Base-by-base conservation (phyloP, 2,888 invertebrate species). In the Agapostemon virescens region DNA sequence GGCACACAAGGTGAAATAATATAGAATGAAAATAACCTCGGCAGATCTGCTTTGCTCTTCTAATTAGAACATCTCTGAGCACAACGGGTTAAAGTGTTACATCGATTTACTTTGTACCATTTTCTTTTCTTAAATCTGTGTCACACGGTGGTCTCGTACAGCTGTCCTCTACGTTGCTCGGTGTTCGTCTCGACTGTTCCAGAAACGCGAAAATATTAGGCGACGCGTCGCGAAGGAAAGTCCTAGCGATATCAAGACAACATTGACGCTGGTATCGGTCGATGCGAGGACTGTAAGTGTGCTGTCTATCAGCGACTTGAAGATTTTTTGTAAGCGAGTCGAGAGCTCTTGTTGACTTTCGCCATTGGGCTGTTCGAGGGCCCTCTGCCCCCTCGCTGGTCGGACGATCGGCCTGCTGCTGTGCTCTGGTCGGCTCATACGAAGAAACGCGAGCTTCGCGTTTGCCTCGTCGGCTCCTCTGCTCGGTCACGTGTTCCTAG, bases 391-490 rank as follows among this genome's bases (percentile, higher is more conserved):
- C 76, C 61, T 30, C 9, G 42, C 23, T 40, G 17, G 23, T 26
- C 38, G 23, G 13, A 63, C 67, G 63, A 69, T 69, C 74, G 64
- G 55, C 63, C 45, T 45, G 42, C 20, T 42, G 6, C 42, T 1
- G 6, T 17, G 26, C 26, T 40, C 55, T 33, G 26, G 33, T 17
- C 40, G 23, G 49, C 80, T 87, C 90, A 88, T 85, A 88, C 88
- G 85, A 81, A 82, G 80, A 83, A 86, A 83, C 87, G 85, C 82
- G 40, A 40, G 83, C 85, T 77, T 85, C 77, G 86, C 76, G 88
- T 82, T 84, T 81, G 84, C 77, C 67, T 82, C 69, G 64, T 52
- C 58, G 71, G 82, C 33, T 64, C 40, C 40, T 13, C 15, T 6
- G 26, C 55, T 15, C 61, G 61, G 61, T 76, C 55, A 67, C 61